These are phyloP conservation scores for Corythoichthys intestinalis DNA, from an alignment of 2,113 vertebrate species.

Conservation along the genomic window DNA sequence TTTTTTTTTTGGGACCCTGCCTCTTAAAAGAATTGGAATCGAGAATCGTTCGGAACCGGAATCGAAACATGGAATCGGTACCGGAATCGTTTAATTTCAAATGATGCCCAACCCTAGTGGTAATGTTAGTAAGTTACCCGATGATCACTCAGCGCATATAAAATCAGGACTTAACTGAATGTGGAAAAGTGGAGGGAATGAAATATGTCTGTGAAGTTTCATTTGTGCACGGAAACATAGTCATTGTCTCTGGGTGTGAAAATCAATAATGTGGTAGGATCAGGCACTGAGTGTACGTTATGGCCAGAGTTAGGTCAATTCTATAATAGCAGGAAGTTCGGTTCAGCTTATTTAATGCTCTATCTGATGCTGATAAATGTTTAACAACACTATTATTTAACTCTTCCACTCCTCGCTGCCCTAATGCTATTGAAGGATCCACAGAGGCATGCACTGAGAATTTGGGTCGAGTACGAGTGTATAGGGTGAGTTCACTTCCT, in stretches of 20 bases:
- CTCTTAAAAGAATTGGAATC: too few species aligned
- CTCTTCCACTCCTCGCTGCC: constrained; percentile 46
- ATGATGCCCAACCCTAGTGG: not conserved
- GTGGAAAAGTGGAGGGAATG: not conserved
- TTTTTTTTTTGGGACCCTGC: too few species aligned
- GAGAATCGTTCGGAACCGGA: too few species aligned
- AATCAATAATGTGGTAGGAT: constrained; percentile 66
- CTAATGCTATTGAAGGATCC: constrained; percentile 21
- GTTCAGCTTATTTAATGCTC: constrained; percentile 62
- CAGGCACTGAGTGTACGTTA: constrained; percentile 58
- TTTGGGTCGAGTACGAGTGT: constrained; percentile 26
- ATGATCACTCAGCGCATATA: not conserved
- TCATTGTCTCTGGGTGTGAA: constrained; percentile 61
- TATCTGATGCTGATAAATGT: constrained; percentile 73
- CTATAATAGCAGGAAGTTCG: constrained; percentile 64
- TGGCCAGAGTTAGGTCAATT: constrained; percentile 74
- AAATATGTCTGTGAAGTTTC: not conserved
- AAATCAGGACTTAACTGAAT: not conserved
- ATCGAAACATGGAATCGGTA: too few species aligned
- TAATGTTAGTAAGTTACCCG: not conserved
- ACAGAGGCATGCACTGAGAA: constrained; percentile 36
- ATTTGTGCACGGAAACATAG: not conserved
- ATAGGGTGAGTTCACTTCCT: constrained; percentile 25
- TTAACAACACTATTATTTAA: constrained; percentile 71
- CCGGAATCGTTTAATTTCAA: too few species aligned